Evolutionary conservation across 2,888 invertebrate species (phyloP), one percentile per base, ranked within the genome.

Genomic region (Pachydiplax longipennis): DNA sequence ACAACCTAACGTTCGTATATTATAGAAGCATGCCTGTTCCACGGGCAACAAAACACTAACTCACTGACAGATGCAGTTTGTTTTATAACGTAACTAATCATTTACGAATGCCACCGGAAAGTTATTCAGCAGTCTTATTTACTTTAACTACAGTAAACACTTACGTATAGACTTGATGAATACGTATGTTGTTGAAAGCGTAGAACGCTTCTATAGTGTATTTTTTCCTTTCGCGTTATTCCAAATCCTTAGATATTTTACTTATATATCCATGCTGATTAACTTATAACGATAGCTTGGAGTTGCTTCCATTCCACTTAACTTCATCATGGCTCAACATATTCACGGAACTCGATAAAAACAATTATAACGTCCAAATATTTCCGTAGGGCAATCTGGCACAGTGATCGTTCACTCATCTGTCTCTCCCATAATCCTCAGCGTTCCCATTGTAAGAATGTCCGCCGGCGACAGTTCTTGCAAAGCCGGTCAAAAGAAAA

Each of bases 361-460:
- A 87, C 87, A 87, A 87, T 61, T 87, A 58, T 61, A 87, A 61
- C 40, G 87, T 87, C 87, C 87, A 87, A 87, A 87, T 87, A 87
- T 40, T 87, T 61, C 87, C 37, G 87, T 61, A 35, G 61, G 87
- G 87, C 87, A 87, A 87, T 65, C 87, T 87, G 87, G 87, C 81
- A 81, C 90, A 90, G 81, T 90, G 81, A 90, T 90, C 90, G 80
- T 80, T 87, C 87, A 87, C 87, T 87, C 87, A 87, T 87, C 87
- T 87, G 87, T 91, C 91, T 91, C 91, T 91, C 91, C 91, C 91
- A 91, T 90, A 91, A 91, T 91, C 91, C 91, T 91, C 90, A 90
- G 91, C 91, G 91, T 91, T 87, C 87, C 91, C 91, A 91, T 91
- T 91, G 91, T 91, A 91, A 90, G 91, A 91, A 91, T 91, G 91